Evolutionary conservation across 2,797 vertebrate species (phyloP).

Genomic region (Mus minutoides): DNA sequence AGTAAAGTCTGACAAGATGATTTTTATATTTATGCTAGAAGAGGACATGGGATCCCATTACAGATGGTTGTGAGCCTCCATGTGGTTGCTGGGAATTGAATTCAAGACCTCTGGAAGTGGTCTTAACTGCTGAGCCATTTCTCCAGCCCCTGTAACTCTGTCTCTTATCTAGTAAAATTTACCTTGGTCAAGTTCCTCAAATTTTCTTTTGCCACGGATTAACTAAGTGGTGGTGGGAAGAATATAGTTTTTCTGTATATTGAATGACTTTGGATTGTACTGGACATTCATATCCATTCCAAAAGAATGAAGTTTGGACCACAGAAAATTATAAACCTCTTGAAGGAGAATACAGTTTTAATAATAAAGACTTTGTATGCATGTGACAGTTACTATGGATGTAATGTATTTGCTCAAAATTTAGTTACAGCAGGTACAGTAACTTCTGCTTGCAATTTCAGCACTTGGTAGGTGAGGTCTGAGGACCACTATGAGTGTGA

Average conservation of each 20-base stretch:
- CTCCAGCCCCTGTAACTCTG: not conserved
- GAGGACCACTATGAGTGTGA: not conserved
- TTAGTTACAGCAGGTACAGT: not conserved
- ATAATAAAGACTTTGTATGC: constrained; percentile 24
- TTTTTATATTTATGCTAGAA: not conserved
- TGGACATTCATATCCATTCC: constrained; percentile 60
- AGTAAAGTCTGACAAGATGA: not conserved
- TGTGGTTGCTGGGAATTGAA: not conserved
- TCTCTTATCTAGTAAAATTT: constrained; percentile 34
- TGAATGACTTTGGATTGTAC: constrained; percentile 46
- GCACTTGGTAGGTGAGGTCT: not conserved
- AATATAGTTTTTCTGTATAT: constrained; percentile 45
- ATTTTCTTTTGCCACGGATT: constrained; percentile 21
- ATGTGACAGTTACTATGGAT: constrained; percentile 1
- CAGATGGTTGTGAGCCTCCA: not conserved
- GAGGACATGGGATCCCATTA: not conserved
- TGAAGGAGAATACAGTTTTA: constrained; percentile 19
- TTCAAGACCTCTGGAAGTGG: not conserved
- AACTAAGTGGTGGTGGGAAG: not conserved
- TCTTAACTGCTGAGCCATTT: not conserved
- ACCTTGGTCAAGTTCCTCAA: not conserved
- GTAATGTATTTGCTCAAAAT: constrained; percentile 53
- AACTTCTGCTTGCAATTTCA: not conserved
- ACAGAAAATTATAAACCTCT: constrained; percentile 38
- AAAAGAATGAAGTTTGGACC: constrained; percentile 47